Conservation (phyloP, 2,888 invertebrate genomes). For the Gnatocerus cornutus region DNA sequence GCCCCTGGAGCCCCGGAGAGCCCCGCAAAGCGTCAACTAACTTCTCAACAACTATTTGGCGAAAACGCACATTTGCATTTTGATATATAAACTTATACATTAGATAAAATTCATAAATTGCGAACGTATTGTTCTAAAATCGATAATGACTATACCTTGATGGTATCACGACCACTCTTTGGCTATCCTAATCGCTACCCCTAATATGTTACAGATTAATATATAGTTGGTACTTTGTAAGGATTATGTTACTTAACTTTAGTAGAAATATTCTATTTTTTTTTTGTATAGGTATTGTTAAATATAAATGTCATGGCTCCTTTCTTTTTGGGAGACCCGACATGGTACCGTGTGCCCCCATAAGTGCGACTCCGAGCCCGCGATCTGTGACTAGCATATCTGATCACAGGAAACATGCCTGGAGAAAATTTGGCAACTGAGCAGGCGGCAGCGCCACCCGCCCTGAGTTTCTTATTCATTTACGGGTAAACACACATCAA, state of each 20-base stretch:
- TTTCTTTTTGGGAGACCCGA: constrained; percentile 56
- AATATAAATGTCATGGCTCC: constrained; percentile 69
- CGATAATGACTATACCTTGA: constrained; percentile 64
- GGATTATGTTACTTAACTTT: constrained; percentile 70
- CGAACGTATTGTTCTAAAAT: constrained; percentile 70
- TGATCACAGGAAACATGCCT: constrained; percentile 66
- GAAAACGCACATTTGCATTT: constrained; percentile 69
- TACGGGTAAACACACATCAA: constrained; percentile 63
- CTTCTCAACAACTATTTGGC: constrained; percentile 71
- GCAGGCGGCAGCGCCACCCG: constrained; percentile 59
- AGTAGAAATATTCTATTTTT: constrained; percentile 68
- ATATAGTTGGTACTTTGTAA: constrained; percentile 79
- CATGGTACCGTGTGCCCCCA: constrained; percentile 51
- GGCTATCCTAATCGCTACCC: constrained; percentile 62
- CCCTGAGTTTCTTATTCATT: constrained; percentile 57
- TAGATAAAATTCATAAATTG: constrained; percentile 70
- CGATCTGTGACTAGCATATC: constrained; percentile 67
- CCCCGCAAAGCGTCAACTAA: constrained; percentile 69
- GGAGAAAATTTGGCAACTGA: constrained; percentile 67
- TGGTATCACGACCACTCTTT: constrained; percentile 60
- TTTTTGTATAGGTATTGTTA: constrained; percentile 66
- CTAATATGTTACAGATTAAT: constrained; percentile 71
- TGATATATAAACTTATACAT: constrained; percentile 69
- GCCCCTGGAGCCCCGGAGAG: constrained; percentile 49
- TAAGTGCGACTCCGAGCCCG: constrained; percentile 58